phyloP scores from a whole-genome alignment of 1,140 invertebrate species.

The Rhagoletis pomonella region DNA sequence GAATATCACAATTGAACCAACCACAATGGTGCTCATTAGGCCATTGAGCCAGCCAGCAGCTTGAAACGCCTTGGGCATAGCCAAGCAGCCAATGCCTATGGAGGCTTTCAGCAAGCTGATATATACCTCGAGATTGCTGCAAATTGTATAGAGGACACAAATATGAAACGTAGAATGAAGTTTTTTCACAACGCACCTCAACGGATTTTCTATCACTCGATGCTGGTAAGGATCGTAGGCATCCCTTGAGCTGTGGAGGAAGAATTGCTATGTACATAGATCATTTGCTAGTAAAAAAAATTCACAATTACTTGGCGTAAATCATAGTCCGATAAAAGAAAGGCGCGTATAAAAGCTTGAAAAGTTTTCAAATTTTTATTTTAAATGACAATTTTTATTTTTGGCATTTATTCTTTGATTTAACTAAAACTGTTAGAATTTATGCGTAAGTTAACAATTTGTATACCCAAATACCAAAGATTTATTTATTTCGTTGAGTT shows the following conservation, averaged over 20 bases:
- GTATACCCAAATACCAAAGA: no score
- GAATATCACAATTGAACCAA: slow-evolving; percentile 81
- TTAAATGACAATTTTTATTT: not conserved
- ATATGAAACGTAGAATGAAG: not conserved
- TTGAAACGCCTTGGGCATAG: slow-evolving; percentile 84
- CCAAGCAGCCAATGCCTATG: slow-evolving; percentile 84
- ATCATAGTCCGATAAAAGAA: no score
- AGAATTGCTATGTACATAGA: not conserved
- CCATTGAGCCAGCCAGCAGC: slow-evolving; percentile 82
- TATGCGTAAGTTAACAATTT: no score
- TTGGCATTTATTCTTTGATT: not conserved
- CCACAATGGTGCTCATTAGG: slow-evolving; percentile 77
- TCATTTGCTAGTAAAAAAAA: not conserved
- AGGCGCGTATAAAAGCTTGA: not conserved
- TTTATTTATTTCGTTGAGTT: no score
- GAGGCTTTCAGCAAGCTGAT: slow-evolving; percentile 82
- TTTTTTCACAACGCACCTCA: slow-evolving; percentile 68
- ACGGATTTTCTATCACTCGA: slow-evolving; percentile 74
- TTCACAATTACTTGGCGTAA: not conserved
- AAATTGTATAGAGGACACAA: not conserved
- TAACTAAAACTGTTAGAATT: no score
- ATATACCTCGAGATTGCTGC: slow-evolving; percentile 79
- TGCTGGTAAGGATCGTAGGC: slow-evolving; percentile 76
- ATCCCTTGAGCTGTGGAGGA: not conserved
- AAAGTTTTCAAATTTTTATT: not conserved